phyloP scores from a whole-genome alignment of 2,888 invertebrate species.

The Mesorhabditis spiculigera region DNA sequence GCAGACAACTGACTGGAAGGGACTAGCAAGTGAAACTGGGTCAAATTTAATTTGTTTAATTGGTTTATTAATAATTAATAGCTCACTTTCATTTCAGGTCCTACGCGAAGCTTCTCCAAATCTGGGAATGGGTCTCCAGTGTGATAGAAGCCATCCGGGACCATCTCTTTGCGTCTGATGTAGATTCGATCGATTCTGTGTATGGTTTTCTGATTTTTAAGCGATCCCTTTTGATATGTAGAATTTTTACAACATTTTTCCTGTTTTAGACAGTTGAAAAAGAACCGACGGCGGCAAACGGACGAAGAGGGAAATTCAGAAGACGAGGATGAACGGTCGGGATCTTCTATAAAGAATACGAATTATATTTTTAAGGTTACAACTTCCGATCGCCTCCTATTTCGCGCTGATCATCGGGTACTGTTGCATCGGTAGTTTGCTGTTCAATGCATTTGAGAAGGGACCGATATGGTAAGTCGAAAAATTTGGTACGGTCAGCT shows the following conservation, averaged over 20 bases:
- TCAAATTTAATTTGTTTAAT: too few relatives aligned
- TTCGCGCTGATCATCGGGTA: slow-evolving; percentile 59
- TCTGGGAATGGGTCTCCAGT: slow-evolving; percentile 46
- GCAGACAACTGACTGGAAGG: too few relatives aligned
- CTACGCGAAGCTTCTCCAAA: slow-evolving; percentile 51
- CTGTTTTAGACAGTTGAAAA: slow-evolving; percentile 45
- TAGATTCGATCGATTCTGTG: slow-evolving; percentile 54
- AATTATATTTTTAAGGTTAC: slow-evolving; percentile 13
- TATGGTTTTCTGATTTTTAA: too few relatives aligned
- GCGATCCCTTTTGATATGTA: too few relatives aligned
- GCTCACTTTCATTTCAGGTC: too few relatives aligned
- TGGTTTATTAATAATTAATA: too few relatives aligned
- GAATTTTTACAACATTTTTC: too few relatives aligned
- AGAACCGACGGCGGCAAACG: slow-evolving; percentile 28
- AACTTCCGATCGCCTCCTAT: slow-evolving; percentile 57
- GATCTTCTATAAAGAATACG: too few relatives aligned
- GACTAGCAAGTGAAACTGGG: too few relatives aligned
- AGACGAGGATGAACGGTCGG: slow-evolving; percentile 38
- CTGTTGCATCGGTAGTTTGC: slow-evolving; percentile 54
- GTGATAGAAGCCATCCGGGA: slow-evolving; percentile 44
- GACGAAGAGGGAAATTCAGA: slow-evolving; percentile 36
- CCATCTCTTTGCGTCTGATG: slow-evolving; percentile 49
- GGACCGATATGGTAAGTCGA: slow-evolving; percentile 41
- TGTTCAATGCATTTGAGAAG: slow-evolving; percentile 56
- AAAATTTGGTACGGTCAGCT: too few relatives aligned